Conservation (phyloP, 2,888 invertebrate genomes). For the Tortricodes alternella region DNA sequence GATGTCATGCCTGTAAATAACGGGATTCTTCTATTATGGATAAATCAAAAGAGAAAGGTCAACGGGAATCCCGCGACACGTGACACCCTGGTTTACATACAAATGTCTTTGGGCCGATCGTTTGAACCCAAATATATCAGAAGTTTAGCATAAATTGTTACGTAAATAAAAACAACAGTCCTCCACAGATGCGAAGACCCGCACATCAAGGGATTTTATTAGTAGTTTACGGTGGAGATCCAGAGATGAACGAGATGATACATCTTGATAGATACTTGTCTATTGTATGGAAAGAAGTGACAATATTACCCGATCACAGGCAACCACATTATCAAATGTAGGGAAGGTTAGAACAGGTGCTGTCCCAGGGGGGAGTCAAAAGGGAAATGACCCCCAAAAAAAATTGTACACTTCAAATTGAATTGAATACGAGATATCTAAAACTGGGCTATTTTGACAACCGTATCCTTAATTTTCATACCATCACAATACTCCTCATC, state of each 20-base stretch:
- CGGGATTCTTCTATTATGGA: conserved; percentile 5
- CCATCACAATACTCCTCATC: neutral
- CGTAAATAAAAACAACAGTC: conserved; percentile 53
- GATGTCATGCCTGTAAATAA: conserved; percentile 5
- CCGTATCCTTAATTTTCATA: neutral
- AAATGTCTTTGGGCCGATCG: conserved; percentile 57
- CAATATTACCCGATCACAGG: no score
- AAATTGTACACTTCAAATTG: no score
- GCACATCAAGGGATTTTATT: conserved; percentile 26
- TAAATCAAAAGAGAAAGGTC: conserved; percentile 50
- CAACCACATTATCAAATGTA: no score
- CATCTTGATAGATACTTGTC: no score
- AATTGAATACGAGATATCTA: neutral
- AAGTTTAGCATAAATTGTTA: conserved; percentile 68
- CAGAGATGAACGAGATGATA: neutral
- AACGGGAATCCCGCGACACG: conserved; percentile 48
- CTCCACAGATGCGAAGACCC: conserved; percentile 42
- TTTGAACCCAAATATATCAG: conserved; percentile 63
- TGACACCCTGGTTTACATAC: conserved; percentile 62
- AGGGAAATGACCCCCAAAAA: no score
- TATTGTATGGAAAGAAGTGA: no score
- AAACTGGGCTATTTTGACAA: neutral
- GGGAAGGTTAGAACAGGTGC: no score
- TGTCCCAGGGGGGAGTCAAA: no score
- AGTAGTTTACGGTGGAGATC: neutral